Percentiles rank a stretch among this genome's conserved stretches.
phyloP scores from a whole-genome alignment of 2,113 vertebrate genomes.

The Leucopsar rothschildi region DNA sequence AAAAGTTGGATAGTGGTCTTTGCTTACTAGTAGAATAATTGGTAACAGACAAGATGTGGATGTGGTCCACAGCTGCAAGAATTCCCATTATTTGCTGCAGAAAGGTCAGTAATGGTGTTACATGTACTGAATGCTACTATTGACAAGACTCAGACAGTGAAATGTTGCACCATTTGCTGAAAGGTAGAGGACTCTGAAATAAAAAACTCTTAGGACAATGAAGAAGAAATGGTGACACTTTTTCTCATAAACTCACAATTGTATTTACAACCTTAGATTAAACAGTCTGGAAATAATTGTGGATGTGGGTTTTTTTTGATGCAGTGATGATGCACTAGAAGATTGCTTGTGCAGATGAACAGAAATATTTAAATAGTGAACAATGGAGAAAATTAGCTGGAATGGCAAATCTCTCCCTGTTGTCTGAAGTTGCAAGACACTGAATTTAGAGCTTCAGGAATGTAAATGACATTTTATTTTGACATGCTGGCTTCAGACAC shows the following conservation, averaged over 20 bases:
- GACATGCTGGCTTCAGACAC: neutral
- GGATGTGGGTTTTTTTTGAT: rapidly evolving
- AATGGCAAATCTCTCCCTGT: neutral
- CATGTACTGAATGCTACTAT: neutral
- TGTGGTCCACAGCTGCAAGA: rapidly evolving
- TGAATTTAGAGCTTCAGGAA: neutral
- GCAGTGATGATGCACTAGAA: neutral
- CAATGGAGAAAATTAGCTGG: neutral
- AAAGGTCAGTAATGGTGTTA: neutral
- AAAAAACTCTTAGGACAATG: neutral
- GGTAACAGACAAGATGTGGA: neutral
- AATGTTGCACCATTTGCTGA: neutral
- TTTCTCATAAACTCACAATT: neutral
- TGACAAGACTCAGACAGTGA: neutral
- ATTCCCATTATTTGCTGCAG: neutral
- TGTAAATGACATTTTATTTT: neutral
- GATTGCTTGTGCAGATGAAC: neutral
- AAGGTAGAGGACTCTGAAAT: neutral
- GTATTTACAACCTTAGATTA: neutral
- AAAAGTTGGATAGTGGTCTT: neutral
- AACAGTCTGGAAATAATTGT: neutral
- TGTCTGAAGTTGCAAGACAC: neutral
- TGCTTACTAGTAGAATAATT: neutral
- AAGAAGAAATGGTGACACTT: neutral
- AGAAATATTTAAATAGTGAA: neutral